Conservation (phyloP, 1,140 invertebrate species). For the Euglossa dilemma region DNA sequence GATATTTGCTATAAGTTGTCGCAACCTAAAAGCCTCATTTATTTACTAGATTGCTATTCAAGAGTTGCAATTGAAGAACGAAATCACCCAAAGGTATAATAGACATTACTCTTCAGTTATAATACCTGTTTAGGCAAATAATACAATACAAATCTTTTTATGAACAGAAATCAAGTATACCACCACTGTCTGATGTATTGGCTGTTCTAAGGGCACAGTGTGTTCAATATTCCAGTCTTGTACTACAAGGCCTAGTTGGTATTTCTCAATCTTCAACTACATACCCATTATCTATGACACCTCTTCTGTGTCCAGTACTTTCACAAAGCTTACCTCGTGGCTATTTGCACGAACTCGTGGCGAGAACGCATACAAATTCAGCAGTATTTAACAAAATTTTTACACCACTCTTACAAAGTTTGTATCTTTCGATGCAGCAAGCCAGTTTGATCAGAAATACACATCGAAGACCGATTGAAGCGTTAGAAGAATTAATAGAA, state of each 20-base stretch:
- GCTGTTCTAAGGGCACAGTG: slow-evolving; percentile 85
- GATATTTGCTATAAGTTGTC: slow-evolving; percentile 74
- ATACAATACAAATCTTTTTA: not conserved
- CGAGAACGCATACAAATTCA: slow-evolving; percentile 83
- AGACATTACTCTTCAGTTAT: not conserved
- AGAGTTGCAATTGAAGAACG: slow-evolving; percentile 87
- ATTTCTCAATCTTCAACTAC: slow-evolving; percentile 72
- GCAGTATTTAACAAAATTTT: slow-evolving; percentile 87
- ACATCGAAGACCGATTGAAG: slow-evolving; percentile 86
- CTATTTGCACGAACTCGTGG: slow-evolving; percentile 86
- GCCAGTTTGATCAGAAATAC: slow-evolving; percentile 88
- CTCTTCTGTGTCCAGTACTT: slow-evolving; percentile 85
- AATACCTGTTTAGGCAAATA: not conserved
- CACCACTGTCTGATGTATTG: slow-evolving; percentile 84
- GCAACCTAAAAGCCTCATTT: slow-evolving; percentile 83
- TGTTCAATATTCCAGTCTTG: slow-evolving; percentile 84
- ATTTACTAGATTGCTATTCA: slow-evolving; percentile 87
- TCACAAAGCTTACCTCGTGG: slow-evolving; percentile 86
- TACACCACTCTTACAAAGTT: slow-evolving; percentile 86
- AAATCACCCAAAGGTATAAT: slow-evolving; percentile 87
- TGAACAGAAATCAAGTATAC: slow-evolving; percentile 83
- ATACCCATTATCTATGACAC: slow-evolving; percentile 74
- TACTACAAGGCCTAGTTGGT: slow-evolving; percentile 84
- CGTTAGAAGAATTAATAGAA: slow-evolving; percentile 87
- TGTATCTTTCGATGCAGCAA: slow-evolving; percentile 87